Conservation (phyloP, 2,888 invertebrate species). For the Synergus laeviventris region DNA sequence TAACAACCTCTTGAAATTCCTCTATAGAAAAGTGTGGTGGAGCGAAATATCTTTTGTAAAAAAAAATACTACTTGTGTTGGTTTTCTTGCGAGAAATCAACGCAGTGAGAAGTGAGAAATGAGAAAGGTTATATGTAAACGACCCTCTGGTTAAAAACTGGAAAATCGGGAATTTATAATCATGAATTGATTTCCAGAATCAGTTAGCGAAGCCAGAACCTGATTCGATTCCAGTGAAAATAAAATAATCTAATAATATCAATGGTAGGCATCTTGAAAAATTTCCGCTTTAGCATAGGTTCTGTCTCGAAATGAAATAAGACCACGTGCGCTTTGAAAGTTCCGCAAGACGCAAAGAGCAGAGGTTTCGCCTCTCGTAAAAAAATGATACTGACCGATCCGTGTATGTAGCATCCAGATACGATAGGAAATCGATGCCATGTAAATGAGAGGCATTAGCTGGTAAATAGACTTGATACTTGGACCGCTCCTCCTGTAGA, state of each 20-base stretch:
- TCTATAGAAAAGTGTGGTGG: too few species aligned
- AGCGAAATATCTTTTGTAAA: too few species aligned
- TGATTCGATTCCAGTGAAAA: background rate
- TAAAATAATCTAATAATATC: constrained; percentile 8
- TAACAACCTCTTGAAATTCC: too few species aligned
- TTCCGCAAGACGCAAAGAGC: too few species aligned
- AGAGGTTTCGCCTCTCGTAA: background rate
- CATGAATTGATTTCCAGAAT: constrained; percentile 18
- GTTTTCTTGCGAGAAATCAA: too few species aligned
- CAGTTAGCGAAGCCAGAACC: background rate
- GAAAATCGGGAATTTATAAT: constrained; percentile 15
- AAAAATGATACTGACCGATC: background rate
- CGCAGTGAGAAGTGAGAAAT: too few species aligned
- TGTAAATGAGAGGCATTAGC: constrained; percentile 5
- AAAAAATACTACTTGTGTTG: too few species aligned
- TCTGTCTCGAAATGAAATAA: background rate
- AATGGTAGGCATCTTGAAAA: background rate
- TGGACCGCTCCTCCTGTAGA: background rate
- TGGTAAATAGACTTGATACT: constrained; percentile 5
- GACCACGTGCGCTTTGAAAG: background rate
- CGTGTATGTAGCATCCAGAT: background rate
- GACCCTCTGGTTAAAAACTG: too few species aligned
- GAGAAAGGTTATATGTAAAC: too few species aligned
- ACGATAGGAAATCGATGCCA: constrained; percentile 12
- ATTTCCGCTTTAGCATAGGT: background rate